Evolutionary conservation across 2,888 invertebrate genomes (phyloP).

Genomic region (Ctena decussata): DNA sequence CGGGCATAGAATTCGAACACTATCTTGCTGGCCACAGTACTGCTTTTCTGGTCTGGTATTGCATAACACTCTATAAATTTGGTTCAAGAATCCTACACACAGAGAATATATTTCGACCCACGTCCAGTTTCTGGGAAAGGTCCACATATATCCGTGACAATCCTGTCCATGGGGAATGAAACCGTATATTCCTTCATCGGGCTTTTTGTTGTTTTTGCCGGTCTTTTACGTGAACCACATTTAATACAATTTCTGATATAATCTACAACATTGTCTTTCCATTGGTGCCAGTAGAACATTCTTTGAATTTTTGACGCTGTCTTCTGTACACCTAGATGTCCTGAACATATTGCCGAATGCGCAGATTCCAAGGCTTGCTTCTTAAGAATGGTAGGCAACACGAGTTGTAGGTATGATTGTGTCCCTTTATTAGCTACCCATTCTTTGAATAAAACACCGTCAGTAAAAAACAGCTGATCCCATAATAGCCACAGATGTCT

Average conservation of each 20-base stretch:
- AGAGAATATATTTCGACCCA: slow-evolving; percentile 51
- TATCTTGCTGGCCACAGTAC: slow-evolving; percentile 17
- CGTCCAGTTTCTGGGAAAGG: slow-evolving; percentile 38
- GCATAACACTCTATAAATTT: slow-evolving; percentile 44
- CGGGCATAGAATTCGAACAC: slow-evolving; percentile 14
- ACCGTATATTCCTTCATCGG: slow-evolving; percentile 27
- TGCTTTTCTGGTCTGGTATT: slow-evolving; percentile 37
- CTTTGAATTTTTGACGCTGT: slow-evolving; percentile 15
- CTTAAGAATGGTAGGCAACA: not conserved
- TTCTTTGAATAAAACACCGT: slow-evolving; percentile 23
- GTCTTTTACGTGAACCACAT: slow-evolving; percentile 27
- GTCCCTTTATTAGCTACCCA: not conserved
- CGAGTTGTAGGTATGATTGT: not conserved
- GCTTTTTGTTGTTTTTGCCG: slow-evolving; percentile 9
- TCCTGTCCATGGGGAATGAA: slow-evolving; percentile 56
- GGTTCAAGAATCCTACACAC: slow-evolving; percentile 27
- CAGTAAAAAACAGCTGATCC: slow-evolving; percentile 3
- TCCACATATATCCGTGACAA: slow-evolving; percentile 59
- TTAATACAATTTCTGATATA: slow-evolving; percentile 21
- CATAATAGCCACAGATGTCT: slow-evolving; percentile 30
- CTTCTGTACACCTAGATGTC: slow-evolving; percentile 28
- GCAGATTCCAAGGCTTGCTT: not conserved
- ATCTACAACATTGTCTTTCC: slow-evolving; percentile 5
- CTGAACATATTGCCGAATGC: not conserved
- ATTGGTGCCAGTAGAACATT: slow-evolving; percentile 22